Evolutionary conservation across 92 coral and sea anemone species (phyloP), one percentile per base, ranked within the genome.

Genomic region (Porites evermanni): DNA sequence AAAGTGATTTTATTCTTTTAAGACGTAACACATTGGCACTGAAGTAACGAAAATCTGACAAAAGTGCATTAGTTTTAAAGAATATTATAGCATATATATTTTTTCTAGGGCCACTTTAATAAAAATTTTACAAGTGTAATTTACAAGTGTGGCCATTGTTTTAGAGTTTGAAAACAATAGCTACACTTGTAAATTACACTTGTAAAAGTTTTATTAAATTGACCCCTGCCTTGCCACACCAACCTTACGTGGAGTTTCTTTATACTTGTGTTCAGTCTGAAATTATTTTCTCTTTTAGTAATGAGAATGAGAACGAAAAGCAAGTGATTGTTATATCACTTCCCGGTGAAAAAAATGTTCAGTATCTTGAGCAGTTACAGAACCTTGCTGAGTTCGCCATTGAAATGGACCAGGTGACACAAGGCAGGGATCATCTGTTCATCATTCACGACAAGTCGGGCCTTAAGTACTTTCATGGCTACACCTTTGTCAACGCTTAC

Each of bases 381-480:
- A 38, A 67, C 29, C 89, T 92, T 61, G 92, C 93, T 1, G 87
- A 88, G 82, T 94, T 89, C 71, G 61, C 89, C 70, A 85, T 77
- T 20, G 92, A 94, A 72, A 88, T 94, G 90, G 92, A 84, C 73
- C 81, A 53, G 18, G 84, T 84, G 75, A 92, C 95, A 3, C 58
- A 60, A 72, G 93, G 92, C 7, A 76, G 93, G 64, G 98, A 94
- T 50, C 88, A 94, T 59, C 77, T 94, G 17, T 75, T 94, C 32
- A 84, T 94, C 26, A 70, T 92, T 19, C 93, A 92, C 84, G 91
- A 93, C 65, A 47, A 76, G 14, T 72, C 94, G 23, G 95, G 90
- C 69, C 82, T 23, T 20, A 44, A 59, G 16, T 91, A 88, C 79
- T 66, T 88, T 60, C 76, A 81, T 19, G 32, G 80, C 38, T 79